Percentiles rank a stretch among this genome's conserved stretches.
Conservation (phyloP, 2,888 invertebrate species). For the Trisateles emortualis region DNA sequence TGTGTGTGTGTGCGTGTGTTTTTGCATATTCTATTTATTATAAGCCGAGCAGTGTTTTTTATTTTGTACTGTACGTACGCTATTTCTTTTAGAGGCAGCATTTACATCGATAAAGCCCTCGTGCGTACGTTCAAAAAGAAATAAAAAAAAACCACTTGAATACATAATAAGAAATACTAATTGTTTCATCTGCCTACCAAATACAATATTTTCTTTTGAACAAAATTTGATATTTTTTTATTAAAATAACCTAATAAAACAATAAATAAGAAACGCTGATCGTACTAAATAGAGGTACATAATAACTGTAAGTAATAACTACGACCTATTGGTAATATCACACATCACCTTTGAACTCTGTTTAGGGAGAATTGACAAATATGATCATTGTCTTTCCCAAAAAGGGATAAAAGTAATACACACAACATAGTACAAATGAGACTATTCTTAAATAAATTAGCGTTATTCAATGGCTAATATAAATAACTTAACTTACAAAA, state of each 20-base stretch:
- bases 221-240: no score
- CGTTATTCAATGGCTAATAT: no score
- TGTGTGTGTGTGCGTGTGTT: constrained; percentile 16
- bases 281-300: constrained; percentile 43
- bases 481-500: no score
- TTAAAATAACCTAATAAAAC: no score
- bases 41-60: constrained; percentile 5
- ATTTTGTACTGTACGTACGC: not conserved
- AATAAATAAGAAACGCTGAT: constrained; percentile 22
- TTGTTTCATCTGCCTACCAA: no score
- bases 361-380: not conserved
- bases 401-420: not conserved
- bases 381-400: no score
- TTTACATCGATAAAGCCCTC: no score
- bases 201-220: no score
- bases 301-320: not conserved
- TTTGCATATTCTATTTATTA: constrained; percentile 6
- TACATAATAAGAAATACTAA: no score
- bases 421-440: not conserved
- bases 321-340: not conserved
- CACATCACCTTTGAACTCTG: not conserved
- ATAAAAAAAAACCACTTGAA: no score
- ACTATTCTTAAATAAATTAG: not conserved
- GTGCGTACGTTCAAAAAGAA: no score
- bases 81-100: not conserved